phyloP scores from a whole-genome alignment of 2,888 invertebrate genomes.

The Apocheima hispidaria region DNA sequence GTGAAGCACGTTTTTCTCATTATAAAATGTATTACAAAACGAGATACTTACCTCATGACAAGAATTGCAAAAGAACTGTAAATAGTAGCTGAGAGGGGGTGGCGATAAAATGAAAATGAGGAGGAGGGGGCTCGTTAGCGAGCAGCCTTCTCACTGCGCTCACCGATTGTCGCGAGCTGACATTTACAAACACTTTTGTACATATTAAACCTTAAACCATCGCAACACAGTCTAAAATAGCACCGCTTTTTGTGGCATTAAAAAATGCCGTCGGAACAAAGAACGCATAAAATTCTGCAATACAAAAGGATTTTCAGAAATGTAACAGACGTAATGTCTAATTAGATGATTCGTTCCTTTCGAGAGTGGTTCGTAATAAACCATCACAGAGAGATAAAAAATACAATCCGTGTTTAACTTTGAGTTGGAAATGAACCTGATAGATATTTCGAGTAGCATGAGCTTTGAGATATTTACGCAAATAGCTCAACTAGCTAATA shows the following conservation, averaged over 20 bases:
- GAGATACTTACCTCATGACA: slow-evolving; percentile 62
- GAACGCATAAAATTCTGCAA: slow-evolving; percentile 80
- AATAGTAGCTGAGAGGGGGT: slow-evolving; percentile 65
- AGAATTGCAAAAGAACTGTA: slow-evolving; percentile 66
- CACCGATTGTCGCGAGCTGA: slow-evolving; percentile 77
- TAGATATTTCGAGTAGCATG: neutral
- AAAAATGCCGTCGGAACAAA: slow-evolving; percentile 74
- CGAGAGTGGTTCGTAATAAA: slow-evolving; percentile 46
- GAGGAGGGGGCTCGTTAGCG: slow-evolving; percentile 75
- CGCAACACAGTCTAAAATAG: slow-evolving; percentile 54
- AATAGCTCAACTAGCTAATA: neutral
- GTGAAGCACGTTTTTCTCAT: slow-evolving; percentile 50
- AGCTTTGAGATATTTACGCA: neutral
- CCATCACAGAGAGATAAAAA: slow-evolving; percentile 25
- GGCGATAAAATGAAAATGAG: slow-evolving; percentile 79
- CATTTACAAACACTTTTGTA: slow-evolving; percentile 56
- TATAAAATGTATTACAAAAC: slow-evolving; percentile 66
- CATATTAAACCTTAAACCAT: slow-evolving; percentile 55
- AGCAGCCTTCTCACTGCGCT: slow-evolving; percentile 69
- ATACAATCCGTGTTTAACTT: slow-evolving; percentile 17
- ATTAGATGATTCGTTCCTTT: slow-evolving; percentile 76
- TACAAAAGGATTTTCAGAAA: slow-evolving; percentile 82
- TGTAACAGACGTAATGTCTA: slow-evolving; percentile 80
- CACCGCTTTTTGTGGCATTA: slow-evolving; percentile 42
- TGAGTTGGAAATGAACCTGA: slow-evolving; percentile 16